A percentile compares a stretch with the other conserved stretches of the same genome.
Evolutionary conservation across 1,140 invertebrate species (phyloP).

Genomic region (Trichonephila clavata): DNA sequence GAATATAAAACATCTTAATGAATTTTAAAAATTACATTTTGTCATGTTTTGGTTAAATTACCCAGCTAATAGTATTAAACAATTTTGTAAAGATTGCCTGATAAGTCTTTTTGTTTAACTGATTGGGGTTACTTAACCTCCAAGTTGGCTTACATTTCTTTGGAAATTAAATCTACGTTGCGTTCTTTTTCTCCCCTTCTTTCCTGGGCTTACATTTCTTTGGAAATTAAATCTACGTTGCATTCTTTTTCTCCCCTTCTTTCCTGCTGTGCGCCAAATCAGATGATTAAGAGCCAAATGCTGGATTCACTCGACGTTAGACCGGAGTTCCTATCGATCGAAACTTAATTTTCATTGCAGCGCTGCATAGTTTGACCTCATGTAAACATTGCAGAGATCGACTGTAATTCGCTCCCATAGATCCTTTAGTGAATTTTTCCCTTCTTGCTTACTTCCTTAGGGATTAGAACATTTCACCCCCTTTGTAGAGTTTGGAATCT

Average conservation of each 20-base stretch:
- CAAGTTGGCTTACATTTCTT: too few relatives aligned
- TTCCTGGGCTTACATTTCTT: too few relatives aligned
- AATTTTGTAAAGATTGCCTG: too few relatives aligned
- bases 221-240: too few relatives aligned
- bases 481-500: background rate
- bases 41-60: too few relatives aligned
- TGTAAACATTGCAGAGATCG: slow-evolving; percentile 66
- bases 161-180: too few relatives aligned
- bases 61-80: too few relatives aligned
- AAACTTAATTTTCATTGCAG: slow-evolving; percentile 12
- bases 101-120: too few relatives aligned
- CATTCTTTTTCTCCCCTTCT: background rate
- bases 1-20: too few relatives aligned
- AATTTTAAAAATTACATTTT: too few relatives aligned
- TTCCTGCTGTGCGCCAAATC: background rate
- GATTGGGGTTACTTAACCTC: too few relatives aligned
- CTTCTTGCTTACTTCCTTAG: slow-evolving; percentile 14
- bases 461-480: background rate
- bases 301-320: background rate
- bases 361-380: slow-evolving; percentile 59
- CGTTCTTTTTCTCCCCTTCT: background rate
- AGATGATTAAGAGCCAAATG: slow-evolving; percentile 5
- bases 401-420: background rate
- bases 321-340: slow-evolving; percentile 37
- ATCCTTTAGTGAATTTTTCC: background rate